Evolutionary conservation across 2,113 vertebrate genomes (phyloP), one percentile per base, ranked within the genome.

Genomic region (Cyanoderma ruficeps): DNA sequence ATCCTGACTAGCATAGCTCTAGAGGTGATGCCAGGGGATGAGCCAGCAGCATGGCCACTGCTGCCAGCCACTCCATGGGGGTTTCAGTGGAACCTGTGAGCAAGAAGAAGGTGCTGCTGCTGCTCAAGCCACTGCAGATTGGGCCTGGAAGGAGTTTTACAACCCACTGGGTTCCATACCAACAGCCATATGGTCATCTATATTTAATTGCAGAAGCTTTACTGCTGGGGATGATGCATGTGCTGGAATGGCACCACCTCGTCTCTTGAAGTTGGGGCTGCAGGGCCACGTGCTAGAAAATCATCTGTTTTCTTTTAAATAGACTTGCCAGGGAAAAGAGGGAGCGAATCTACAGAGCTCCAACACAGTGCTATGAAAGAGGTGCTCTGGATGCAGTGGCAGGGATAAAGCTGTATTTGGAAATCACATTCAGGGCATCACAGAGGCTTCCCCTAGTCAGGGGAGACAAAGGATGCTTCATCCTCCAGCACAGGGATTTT

Each of bases 181-280:
- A 94, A 55, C 89, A 84, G 87, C 89, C 91, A 92, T 87, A 96
- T 94, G 94, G 95, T 95, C 80, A 94, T 92, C 91, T 97, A 75
- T 82, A 96, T 95, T 95, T 96, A 97, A 97, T 81, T 92, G 93
- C 89, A 94, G 86, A 61, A 90, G 91, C 86, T 95, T 95, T 92
- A 89, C 90, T 91, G 87, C 95, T 4, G 47, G 77, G 89, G 80
- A 95, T 94, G 95, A 96, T 95, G 85, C 83, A 93, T 86, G 88
- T 77, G 88, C 86, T 95, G 93, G 94, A 94, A 91, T 23, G 3
- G 81, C 87, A 94, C 56, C 91, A 95, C 89, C 80, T 94, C 5
- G 1, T 74, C 61, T 92, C 89, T 75, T 5, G 0, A 92, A 92
- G 91, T 59, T 2, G 42, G 57, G 74, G 77, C 92, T 84, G 87